These are phyloP conservation scores for Cistogaster globosa DNA, from an alignment of 2,888 invertebrate genomes.

Conservation along the genomic window DNA sequence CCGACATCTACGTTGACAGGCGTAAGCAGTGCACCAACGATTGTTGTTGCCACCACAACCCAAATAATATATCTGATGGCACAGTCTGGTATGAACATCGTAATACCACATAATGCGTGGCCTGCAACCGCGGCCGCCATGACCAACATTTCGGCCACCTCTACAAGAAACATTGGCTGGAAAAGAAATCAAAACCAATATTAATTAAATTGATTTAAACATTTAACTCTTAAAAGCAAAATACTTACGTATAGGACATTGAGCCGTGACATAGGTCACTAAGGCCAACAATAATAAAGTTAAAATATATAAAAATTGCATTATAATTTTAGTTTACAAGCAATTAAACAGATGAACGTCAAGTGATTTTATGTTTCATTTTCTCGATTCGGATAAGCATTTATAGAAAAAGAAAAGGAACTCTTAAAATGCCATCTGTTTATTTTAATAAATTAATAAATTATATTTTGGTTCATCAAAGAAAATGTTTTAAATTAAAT, in stretches of 20 bases:
- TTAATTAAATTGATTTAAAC: too few relatives aligned
- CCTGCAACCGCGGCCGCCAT: constrained; percentile 9
- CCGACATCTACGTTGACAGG: constrained; percentile 32
- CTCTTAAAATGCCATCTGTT: too few relatives aligned
- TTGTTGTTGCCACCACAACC: constrained; percentile 65
- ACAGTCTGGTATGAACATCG: constrained; percentile 24
- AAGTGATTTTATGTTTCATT: background rate
- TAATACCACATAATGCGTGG: constrained; percentile 38
- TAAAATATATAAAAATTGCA: constrained; percentile 34
- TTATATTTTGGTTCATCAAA: too few relatives aligned
- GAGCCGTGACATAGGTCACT: constrained; percentile 30
- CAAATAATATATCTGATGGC: constrained; percentile 46
- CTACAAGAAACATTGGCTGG: constrained; percentile 14
- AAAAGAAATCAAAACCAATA: background rate
- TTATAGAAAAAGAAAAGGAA: background rate
- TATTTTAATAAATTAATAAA: background rate
- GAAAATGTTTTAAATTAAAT: too few relatives aligned
- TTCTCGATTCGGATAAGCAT: background rate
- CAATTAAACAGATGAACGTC: too few relatives aligned
- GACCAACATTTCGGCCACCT: constrained; percentile 14
- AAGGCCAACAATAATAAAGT: constrained; percentile 23
- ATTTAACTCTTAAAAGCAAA: background rate
- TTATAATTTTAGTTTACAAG: background rate
- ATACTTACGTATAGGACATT: constrained; percentile 33
- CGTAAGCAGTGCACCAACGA: constrained; percentile 47